Percentiles rank a stretch among this genome's conserved stretches.
These are phyloP conservation scores for Synanthedon vespiformis DNA, from an alignment of 2,888 invertebrate genomes.

Conservation along the genomic window DNA sequence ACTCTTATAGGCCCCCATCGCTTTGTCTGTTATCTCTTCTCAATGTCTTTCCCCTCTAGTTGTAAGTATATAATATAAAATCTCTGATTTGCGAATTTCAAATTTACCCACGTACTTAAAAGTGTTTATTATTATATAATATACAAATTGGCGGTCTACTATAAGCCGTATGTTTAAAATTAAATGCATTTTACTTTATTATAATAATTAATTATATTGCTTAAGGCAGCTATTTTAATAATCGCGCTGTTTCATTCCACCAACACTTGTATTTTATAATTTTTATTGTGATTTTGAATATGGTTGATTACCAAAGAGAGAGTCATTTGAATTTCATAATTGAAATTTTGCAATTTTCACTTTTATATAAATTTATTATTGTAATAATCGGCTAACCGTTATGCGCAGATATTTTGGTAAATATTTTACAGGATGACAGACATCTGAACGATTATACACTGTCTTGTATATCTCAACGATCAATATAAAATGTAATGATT, in stretches of 20 bases:
- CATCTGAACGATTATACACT: too few species aligned
- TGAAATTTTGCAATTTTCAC: conserved; percentile 30
- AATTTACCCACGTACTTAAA: conserved; percentile 58
- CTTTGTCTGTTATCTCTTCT: conserved; percentile 54
- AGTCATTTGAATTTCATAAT: conserved; percentile 8
- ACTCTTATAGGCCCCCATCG: conserved; percentile 36
- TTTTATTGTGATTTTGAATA: conserved; percentile 35
- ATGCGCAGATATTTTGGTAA: too few species aligned
- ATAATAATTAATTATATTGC: conserved; percentile 2
- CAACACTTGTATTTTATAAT: conserved; percentile 34
- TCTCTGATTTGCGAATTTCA: conserved; percentile 54
- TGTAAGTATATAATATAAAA: conserved; percentile 40
- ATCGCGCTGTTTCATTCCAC: conserved; percentile 54
- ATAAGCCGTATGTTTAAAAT: conserved; percentile 57
- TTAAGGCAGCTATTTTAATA: conserved; percentile 62
- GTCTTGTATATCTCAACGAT: too few species aligned
- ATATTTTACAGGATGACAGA: too few species aligned
- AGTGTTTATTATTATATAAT: conserved; percentile 11
- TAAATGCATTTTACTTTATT: conserved; percentile 54
- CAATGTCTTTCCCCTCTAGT: conserved; percentile 31
- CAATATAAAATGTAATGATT: conserved; percentile 41
- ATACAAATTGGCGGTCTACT: conserved; percentile 35
- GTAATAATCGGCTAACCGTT: too few species aligned
- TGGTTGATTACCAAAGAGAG: conserved; percentile 61
- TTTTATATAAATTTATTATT: background rate